These are phyloP conservation scores for Rhyacophila brunnea DNA, from an alignment of 1,140 invertebrate species.

Conservation along the genomic window DNA sequence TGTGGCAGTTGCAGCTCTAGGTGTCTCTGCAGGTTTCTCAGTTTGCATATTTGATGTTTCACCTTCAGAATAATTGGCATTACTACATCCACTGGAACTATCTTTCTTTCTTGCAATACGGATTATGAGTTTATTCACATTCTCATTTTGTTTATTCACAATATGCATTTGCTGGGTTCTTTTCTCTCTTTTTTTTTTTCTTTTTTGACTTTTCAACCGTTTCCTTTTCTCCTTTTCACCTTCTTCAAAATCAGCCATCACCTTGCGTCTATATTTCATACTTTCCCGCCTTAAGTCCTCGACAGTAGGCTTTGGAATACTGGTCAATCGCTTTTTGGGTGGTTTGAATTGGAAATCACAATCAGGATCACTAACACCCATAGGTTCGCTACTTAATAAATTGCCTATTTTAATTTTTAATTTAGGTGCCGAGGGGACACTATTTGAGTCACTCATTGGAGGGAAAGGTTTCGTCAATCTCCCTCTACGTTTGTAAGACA, in stretches of 20 bases:
- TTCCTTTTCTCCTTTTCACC: conserved; percentile 63
- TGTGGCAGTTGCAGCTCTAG: conserved; percentile 8
- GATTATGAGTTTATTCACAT: conserved; percentile 68
- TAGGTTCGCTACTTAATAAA: conserved; percentile 32
- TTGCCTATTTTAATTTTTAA: conserved; percentile 81
- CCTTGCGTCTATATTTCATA: conserved; percentile 82
- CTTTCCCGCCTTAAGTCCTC: conserved; percentile 79
- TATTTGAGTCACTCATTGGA: conserved; percentile 30
- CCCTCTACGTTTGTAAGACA: conserved; percentile 57
- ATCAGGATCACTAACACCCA: conserved; percentile 43
- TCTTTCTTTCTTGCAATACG: conserved; percentile 41
- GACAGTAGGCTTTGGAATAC: conserved; percentile 64
- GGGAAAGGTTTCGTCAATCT: conserved; percentile 47
- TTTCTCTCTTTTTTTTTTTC: conserved; percentile 67
- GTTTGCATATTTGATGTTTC: conserved; percentile 21
- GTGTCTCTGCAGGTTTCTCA: conserved; percentile 20
- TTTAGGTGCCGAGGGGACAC: conserved; percentile 62
- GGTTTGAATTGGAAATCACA: conserved; percentile 62
- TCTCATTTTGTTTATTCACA: conserved; percentile 58
- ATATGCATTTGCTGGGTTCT: conserved; percentile 58
- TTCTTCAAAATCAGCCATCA: conserved; percentile 78
- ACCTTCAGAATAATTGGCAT: conserved; percentile 31
- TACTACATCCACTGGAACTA: conserved; percentile 29
- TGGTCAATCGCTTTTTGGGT: conserved; percentile 75
- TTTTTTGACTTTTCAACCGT: conserved; percentile 59